Conservation (phyloP, 2,797 vertebrate genomes). For the Phrynocephalus forsythii region DNA sequence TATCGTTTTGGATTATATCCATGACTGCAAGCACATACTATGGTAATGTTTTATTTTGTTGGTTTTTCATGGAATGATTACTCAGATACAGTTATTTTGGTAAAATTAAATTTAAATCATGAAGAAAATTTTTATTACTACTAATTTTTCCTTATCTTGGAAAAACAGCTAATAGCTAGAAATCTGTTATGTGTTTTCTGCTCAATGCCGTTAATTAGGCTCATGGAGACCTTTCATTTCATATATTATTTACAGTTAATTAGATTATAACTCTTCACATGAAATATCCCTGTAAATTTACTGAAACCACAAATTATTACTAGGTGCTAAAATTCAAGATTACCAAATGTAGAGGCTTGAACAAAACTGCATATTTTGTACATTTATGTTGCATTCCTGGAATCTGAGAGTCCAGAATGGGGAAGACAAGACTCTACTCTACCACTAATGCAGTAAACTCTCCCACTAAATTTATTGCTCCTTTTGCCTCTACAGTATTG, state of each 20-base stretch:
- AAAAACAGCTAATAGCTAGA: neutral
- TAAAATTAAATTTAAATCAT: neutral
- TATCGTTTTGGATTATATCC: constrained; percentile 93
- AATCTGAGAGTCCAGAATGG: neutral
- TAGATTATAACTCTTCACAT: too few species aligned
- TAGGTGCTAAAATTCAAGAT: neutral
- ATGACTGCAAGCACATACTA: constrained; percentile 88
- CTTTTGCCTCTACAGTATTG: neutral
- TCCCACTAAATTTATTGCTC: neutral
- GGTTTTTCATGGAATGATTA: constrained; percentile 12
- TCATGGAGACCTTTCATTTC: neutral
- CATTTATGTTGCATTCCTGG: neutral
- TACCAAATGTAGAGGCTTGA: neutral
- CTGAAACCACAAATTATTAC: neutral
- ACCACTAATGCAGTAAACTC: neutral
- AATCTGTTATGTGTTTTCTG: too few species aligned
- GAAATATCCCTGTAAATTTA: neutral
- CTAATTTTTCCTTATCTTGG: neutral
- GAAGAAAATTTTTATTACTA: neutral
- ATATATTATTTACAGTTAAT: neutral
- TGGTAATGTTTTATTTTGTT: constrained; percentile 80
- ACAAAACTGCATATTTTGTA: neutral
- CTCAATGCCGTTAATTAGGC: too few species aligned
- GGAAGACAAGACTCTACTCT: too few species aligned
- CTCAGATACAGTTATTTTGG: neutral